phyloP scores from a whole-genome alignment of 2,888 invertebrate genomes.

The Caenorhabditis imperialis region DNA sequence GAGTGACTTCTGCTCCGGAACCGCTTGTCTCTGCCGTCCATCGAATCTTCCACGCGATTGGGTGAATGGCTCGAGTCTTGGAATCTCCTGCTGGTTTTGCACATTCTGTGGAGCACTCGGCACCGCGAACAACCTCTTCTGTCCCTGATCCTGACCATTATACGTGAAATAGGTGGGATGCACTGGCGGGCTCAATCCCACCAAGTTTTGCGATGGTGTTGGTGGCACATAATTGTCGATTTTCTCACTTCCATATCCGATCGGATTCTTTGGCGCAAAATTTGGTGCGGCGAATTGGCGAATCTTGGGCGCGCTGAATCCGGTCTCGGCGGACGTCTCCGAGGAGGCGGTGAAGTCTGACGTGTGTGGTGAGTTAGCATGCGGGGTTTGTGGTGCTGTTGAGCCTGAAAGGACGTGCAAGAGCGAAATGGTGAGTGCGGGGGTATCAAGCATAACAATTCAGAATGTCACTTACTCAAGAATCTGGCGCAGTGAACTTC shows the following conservation, averaged over 20 bases:
- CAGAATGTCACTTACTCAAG: constrained; percentile 67
- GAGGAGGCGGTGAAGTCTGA: constrained; percentile 2
- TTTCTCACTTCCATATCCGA: constrained; percentile 36
- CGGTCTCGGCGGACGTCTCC: neutral
- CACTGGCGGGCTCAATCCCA: constrained; percentile 61
- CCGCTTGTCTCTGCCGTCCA: neutral
- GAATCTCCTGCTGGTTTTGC: neutral
- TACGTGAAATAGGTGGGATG: constrained; percentile 65
- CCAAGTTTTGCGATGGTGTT: constrained; percentile 50
- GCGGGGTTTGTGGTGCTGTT: constrained; percentile 28
- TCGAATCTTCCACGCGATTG: constrained; percentile 24
- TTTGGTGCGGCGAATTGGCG: constrained; percentile 35
- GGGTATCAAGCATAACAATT: constrained; percentile 6
- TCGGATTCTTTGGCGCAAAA: neutral
- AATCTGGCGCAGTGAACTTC: constrained; percentile 78
- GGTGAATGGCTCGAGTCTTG: neutral
- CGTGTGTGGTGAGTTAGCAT: constrained; percentile 41
- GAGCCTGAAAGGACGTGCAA: constrained; percentile 41
- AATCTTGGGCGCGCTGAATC: constrained; percentile 30
- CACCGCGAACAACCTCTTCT: constrained; percentile 37
- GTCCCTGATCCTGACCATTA: constrained; percentile 62
- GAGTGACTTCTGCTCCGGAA: neutral
- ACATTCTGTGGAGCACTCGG: constrained; percentile 4
- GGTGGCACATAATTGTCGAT: constrained; percentile 54
- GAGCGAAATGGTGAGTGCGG: constrained; percentile 16